phyloP scores from a whole-genome alignment of 2,888 invertebrate genomes.

The Latrodectus hesperus region DNA sequence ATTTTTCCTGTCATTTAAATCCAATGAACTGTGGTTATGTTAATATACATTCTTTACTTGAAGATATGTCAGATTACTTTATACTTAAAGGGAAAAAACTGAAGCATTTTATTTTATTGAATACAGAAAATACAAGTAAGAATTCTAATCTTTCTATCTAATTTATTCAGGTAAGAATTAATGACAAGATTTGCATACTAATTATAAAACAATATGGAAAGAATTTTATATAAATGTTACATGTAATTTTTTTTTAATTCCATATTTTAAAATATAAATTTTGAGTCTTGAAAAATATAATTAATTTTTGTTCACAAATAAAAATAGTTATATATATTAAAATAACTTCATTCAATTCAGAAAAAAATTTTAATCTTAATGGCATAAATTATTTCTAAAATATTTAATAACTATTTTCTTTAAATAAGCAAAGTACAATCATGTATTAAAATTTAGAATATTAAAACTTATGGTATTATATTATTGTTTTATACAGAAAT shows the following conservation, averaged over 20 bases:
- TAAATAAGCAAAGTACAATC: no score
- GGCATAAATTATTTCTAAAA: no score
- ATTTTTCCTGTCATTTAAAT: conserved; percentile 76
- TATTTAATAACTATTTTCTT: no score
- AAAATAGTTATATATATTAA: no score
- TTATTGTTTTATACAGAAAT: no score
- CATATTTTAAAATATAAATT: neutral
- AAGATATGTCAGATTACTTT: conserved; percentile 78
- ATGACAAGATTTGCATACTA: no score
- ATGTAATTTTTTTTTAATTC: neutral
- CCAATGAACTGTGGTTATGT: conserved; percentile 78
- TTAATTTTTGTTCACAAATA: no score
- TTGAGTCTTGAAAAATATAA: no score
- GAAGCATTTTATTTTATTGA: conserved; percentile 73
- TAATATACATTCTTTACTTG: conserved; percentile 77
- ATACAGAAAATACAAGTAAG: conserved; percentile 45
- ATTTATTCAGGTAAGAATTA: neutral
- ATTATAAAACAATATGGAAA: neutral
- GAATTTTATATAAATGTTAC: neutral
- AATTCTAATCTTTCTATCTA: neutral
- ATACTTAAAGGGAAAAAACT: conserved; percentile 76
- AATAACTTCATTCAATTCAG: no score
- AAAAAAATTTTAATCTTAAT: no score
- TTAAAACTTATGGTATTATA: no score
- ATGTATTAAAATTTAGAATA: no score